Base-by-base conservation (phyloP, 1,140 invertebrate genomes). In the Drosophila arawakana region DNA sequence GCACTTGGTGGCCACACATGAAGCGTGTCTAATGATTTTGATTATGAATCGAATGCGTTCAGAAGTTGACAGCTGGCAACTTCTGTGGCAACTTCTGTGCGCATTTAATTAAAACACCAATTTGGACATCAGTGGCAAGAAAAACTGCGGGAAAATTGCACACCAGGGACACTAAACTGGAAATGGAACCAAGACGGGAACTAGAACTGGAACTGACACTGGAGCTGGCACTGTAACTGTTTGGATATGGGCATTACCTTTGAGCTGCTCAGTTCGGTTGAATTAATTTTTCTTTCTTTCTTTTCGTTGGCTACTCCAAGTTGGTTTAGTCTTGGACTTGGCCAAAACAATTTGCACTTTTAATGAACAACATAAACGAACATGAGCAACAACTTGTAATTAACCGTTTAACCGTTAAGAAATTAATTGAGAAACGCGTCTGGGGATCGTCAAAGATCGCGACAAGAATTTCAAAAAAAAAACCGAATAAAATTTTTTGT, bases 271-370 rank as follows among this genome's bases (percentile, higher is more conserved):
- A 21, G 7, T 15, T 21, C 10, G 41, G 25, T 30, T 30, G 25
- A 30, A 30, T 30, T 30, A 30, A 30, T 30, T 54, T 15, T 49
- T 49, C 11, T 13, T 43, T 4, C 11, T 43, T 43, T 5, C 5
- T 13, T 5, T n/a, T 43, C 35, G 70, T 13, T 54, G 50, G 63
- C 54, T 9, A 73, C 44, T 72, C 18, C 60, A 72, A 57, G 15
- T 18, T 43, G 25, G 10, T 43, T 63, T 67, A 46, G 35, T n/a
- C 35, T 25, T 57, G 71, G 66, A 78, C 78, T 66, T 62, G 80
- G 37, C 47, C 78, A 59, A 72, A 76, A 76, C 67, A 84, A 85
- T 85, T 85, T 81, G 81, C 81, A 85, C 81, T 70, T 69, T 84
- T 84, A 85, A 84, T 81, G 78, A 81, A 70, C 47, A 62, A 80